Conservation (phyloP, 2,113 vertebrate species). For the Caloenas nicobarica region DNA sequence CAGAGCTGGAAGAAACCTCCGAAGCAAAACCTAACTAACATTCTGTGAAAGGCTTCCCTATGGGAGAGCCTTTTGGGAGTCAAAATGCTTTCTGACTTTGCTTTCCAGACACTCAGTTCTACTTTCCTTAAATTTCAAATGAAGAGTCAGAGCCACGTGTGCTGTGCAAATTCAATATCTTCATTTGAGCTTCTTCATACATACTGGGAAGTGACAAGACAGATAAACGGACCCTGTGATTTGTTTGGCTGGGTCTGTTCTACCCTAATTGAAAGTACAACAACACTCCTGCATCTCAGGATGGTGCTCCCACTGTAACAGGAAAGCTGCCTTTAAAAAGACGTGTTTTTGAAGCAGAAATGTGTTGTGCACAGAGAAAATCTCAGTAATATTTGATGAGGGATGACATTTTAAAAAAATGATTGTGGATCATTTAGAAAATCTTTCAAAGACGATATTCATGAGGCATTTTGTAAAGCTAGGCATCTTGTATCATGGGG, state of each 20-base stretch:
- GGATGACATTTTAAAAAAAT: not conserved
- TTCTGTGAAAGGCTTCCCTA: not conserved
- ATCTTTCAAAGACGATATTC: not conserved
- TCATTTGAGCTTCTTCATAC: not conserved
- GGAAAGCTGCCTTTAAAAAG: not conserved
- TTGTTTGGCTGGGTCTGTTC: not conserved
- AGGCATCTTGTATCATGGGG: not conserved
- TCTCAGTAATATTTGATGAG: not conserved
- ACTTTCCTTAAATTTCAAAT: not conserved
- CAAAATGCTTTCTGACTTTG: not conserved
- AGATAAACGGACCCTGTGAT: not conserved
- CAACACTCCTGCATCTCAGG: rapidly evolving
- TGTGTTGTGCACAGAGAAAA: not conserved
- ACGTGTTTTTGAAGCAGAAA: not conserved
- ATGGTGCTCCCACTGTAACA: not conserved
- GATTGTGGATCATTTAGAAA: not conserved
- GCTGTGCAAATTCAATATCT: not conserved
- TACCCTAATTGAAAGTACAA: not conserved
- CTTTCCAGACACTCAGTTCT: not conserved
- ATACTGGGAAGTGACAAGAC: not conserved
- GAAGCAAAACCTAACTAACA: not conserved
- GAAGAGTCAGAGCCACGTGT: not conserved
- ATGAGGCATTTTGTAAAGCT: not conserved
- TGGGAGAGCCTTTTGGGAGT: not conserved
- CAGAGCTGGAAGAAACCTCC: not conserved